phyloP scores from a whole-genome alignment of 2,888 invertebrate genomes.

The Resseliella maxima region DNA sequence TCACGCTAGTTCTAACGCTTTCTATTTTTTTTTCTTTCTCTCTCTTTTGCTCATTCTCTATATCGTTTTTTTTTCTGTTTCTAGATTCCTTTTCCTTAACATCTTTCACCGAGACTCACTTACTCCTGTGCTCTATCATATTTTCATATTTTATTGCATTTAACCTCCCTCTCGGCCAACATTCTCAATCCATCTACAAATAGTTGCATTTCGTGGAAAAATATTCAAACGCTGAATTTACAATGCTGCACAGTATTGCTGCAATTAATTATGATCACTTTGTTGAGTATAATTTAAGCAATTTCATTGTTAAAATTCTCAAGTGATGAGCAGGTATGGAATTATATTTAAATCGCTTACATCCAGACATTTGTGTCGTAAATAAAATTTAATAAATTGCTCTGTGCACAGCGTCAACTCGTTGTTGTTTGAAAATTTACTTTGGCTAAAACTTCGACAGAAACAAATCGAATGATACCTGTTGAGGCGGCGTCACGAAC shows the following conservation, averaged over 20 bases:
- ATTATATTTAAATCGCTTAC: neutral
- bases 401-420: neutral
- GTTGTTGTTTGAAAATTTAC: neutral
- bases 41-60: too few relatives aligned
- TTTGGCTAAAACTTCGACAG: neutral
- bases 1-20: neutral
- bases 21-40: neutral
- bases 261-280: constrained; percentile 44
- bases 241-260: neutral
- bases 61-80: too few relatives aligned
- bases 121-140: too few relatives aligned
- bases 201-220: too few relatives aligned
- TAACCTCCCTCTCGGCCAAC: too few relatives aligned
- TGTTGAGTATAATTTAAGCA: constrained; percentile 2
- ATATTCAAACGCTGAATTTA: neutral
- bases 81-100: too few relatives aligned
- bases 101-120: too few relatives aligned
- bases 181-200: too few relatives aligned
- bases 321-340: neutral
- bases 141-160: too few relatives aligned
- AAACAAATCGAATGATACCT: neutral
- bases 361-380: neutral
- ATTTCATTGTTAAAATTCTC: neutral
- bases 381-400: constrained; percentile 38
- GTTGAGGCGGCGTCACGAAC: neutral